A percentile compares a stretch with the other conserved stretches of the same genome.
Evolutionary conservation across 2,797 vertebrate genomes (phyloP).

Genomic region (Trachops cirrhosus): DNA sequence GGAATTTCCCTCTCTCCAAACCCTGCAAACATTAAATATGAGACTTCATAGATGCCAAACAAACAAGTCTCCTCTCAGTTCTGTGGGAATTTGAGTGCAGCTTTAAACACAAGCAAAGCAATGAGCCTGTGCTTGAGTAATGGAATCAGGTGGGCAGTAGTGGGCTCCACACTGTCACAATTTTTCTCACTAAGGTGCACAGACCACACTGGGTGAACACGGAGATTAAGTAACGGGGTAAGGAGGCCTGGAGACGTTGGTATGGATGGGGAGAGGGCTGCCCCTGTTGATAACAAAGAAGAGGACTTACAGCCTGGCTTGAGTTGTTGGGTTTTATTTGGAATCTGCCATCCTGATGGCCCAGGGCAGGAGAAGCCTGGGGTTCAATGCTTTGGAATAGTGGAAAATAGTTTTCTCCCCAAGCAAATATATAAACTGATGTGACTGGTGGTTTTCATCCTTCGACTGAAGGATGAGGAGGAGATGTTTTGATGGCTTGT

Average conservation of each 20-base stretch:
- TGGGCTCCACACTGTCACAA: not conserved
- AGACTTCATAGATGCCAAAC: not conserved
- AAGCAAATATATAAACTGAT: not conserved
- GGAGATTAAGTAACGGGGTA: not conserved
- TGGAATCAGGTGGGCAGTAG: rapidly evolving
- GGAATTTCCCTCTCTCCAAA: not conserved
- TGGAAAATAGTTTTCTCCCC: not conserved
- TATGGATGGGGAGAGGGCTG: too few relatives aligned
- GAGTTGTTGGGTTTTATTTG: not conserved
- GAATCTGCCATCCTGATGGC: not conserved
- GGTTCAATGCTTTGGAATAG: not conserved
- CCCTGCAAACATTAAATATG: not conserved
- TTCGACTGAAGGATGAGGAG: not conserved
- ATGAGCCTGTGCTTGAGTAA: not conserved
- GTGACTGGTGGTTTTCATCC: not conserved
- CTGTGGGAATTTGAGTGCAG: not conserved
- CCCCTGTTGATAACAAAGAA: not conserved
- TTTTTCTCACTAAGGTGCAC: not conserved
- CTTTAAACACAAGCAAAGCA: not conserved
- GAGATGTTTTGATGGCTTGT: not conserved
- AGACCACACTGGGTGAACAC: not conserved
- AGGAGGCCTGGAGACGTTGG: not conserved
- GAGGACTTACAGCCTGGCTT: too few relatives aligned
- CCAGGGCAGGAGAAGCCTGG: not conserved
- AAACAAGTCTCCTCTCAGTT: not conserved